Evolutionary conservation across 2,113 vertebrate species (phyloP).

Genomic region (Chrysochloris asiatica): DNA sequence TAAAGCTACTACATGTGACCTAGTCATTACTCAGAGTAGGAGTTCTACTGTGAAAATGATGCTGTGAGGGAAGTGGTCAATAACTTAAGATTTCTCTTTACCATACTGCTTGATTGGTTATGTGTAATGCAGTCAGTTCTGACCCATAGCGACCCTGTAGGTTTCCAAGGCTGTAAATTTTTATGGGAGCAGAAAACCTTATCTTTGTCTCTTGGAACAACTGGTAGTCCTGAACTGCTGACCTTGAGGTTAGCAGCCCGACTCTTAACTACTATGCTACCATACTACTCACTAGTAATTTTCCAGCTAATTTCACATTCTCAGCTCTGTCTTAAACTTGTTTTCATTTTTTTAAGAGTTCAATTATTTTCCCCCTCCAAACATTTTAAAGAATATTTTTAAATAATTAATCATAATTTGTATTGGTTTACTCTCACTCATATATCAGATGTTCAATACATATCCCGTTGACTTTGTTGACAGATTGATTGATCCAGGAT

Average conservation of each 20-base stretch:
- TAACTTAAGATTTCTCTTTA: background rate
- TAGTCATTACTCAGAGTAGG: background rate
- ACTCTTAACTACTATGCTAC: too few relatives aligned
- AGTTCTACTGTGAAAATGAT: background rate
- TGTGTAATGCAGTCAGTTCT: too few relatives aligned
- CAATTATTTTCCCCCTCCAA: background rate
- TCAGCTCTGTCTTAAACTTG: background rate
- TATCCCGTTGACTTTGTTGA: slow-evolving; percentile 34
- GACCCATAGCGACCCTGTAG: too few relatives aligned
- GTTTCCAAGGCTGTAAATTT: too few relatives aligned
- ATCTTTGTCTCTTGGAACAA: too few relatives aligned
- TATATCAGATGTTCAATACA: slow-evolving; percentile 27
- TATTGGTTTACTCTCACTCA: background rate
- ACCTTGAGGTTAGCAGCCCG: too few relatives aligned
- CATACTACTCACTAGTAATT: background rate
- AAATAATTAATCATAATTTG: background rate
- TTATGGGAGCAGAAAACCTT: too few relatives aligned
- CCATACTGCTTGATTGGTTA: too few relatives aligned
- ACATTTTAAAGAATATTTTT: background rate
- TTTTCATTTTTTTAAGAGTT: background rate
- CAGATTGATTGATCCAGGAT: slow-evolving; percentile 54
- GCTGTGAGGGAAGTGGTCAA: background rate
- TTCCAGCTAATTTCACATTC: background rate
- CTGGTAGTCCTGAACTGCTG: too few relatives aligned
- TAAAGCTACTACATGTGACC: background rate